Evolutionary conservation across 2,888 invertebrate genomes (phyloP), one percentile per base, ranked within the genome.

Genomic region (Eupithecia subfuscata): DNA sequence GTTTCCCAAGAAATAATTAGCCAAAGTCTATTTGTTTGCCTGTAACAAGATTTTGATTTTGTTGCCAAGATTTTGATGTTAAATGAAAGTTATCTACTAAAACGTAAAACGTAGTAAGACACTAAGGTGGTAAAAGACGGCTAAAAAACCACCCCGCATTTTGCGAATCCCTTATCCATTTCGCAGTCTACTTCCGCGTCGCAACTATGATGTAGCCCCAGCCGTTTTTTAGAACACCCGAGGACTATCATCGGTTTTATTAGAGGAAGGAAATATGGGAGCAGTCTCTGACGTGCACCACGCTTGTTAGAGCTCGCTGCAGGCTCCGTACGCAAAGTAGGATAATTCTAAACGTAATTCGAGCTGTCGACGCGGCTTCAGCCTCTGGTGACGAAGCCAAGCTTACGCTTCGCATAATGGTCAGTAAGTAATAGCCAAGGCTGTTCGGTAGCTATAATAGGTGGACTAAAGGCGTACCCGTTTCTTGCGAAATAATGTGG

Each of bases 391-490:
- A 91, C 91, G 88, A 86, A 80, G 85, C 82, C 86, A 86, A 88
- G 89, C 88, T 87, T 87, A 85, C 85, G 87, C 80, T 80, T 81
- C 81, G 81, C 81, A 87, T 92, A 91, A 92, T 92, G 87, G 88
- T 82, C 85, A 84, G 87, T 85, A 85, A 90, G 92, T 90, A 91
- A 91, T 90, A 92, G 88, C 90, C 93, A 94, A 94, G 94, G 93
- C 84, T 94, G 89, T 90, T 87, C 93, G 79, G 94, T 94, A 94
- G 94, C 94, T 73, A 90, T 93, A 92, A 93, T 93, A 91, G 93
- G 90, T 70, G 25, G 60, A 22, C 25, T 34, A 56, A 65, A 71
- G 94, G 94, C 94, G 94, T 93, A 88, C 89, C 88, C 88, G 86
- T 81, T 76, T 67, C 77, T 93, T 93, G 92, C 91, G 91, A 89